A percentile compares a stretch with the other conserved stretches of the same genome.
Evolutionary conservation across 2,888 invertebrate genomes (phyloP).

Genomic region (Hypolimnas misippus): DNA sequence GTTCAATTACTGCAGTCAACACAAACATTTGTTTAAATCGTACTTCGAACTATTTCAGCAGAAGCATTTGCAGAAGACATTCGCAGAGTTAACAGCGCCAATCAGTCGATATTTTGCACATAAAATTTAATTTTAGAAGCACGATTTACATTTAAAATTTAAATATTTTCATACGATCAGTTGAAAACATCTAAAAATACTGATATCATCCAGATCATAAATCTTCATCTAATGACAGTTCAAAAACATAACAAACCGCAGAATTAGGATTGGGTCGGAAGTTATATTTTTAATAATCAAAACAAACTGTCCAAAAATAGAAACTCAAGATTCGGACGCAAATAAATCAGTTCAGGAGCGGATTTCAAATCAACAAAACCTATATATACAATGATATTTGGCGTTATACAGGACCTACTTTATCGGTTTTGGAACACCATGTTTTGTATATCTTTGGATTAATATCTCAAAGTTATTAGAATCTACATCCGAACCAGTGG

Average conservation of each 20-base stretch:
- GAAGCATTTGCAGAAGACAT: too few relatives aligned
- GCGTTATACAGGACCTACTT: too few relatives aligned
- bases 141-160: not conserved
- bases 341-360: not conserved
- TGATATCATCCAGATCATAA: slow-evolving; percentile 3
- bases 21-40: too few relatives aligned
- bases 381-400: not conserved
- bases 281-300: slow-evolving; percentile 11
- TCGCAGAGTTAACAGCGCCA: too few relatives aligned
- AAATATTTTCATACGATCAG: too few relatives aligned
- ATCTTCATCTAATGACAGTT: slow-evolving; percentile 1
- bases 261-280: slow-evolving; percentile 14
- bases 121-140: not conserved
- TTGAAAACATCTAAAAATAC: not conserved
- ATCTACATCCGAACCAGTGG: too few relatives aligned
- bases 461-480: too few relatives aligned
- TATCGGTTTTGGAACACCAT: too few relatives aligned
- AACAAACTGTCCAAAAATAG: not conserved
- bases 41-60: too few relatives aligned
- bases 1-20: too few relatives aligned
- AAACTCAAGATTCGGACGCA: not conserved
- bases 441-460: too few relatives aligned
- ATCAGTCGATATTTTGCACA: too few relatives aligned
- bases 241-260: slow-evolving; percentile 22
- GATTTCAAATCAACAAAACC: not conserved